Conservation (phyloP, 2,113 vertebrate genomes). For the Mus musculus region DNA sequence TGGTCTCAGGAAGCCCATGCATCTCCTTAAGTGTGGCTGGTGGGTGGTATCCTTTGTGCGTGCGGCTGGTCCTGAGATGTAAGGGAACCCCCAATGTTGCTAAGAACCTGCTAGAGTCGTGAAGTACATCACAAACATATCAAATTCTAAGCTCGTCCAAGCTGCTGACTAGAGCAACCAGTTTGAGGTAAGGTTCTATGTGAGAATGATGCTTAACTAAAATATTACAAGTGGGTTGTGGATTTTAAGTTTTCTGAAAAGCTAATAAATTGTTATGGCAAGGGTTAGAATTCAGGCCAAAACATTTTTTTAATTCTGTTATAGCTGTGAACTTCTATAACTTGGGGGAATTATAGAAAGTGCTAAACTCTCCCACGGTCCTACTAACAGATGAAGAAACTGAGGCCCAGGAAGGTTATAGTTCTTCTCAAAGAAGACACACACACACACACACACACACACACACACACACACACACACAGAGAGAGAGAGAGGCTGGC, state of each 20-base stretch:
- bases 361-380: not conserved
- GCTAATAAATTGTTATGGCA: constrained; percentile 83
- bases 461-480: not conserved
- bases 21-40: constrained; percentile 40
- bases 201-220: constrained; percentile 82
- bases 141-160: constrained; percentile 82
- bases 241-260: constrained; percentile 82
- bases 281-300: constrained; percentile 81
- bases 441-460: not conserved
- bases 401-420: not conserved
- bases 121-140: constrained; percentile 77
- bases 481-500: too few relatives aligned
- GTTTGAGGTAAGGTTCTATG: constrained; percentile 81
- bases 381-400: constrained; percentile 29
- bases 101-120: constrained; percentile 82
- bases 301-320: constrained; percentile 84
- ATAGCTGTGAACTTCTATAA: not conserved
- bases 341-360: not conserved
- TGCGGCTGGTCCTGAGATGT: constrained; percentile 61
- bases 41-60: constrained; percentile 50
- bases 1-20: constrained; percentile 64
- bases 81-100: constrained; percentile 79
- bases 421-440: not conserved
- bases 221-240: constrained; percentile 79
- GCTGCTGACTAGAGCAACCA: constrained; percentile 81